Base-by-base conservation (phyloP, 2,797 vertebrate genomes). In the Dermochelys coriacea region DNA sequence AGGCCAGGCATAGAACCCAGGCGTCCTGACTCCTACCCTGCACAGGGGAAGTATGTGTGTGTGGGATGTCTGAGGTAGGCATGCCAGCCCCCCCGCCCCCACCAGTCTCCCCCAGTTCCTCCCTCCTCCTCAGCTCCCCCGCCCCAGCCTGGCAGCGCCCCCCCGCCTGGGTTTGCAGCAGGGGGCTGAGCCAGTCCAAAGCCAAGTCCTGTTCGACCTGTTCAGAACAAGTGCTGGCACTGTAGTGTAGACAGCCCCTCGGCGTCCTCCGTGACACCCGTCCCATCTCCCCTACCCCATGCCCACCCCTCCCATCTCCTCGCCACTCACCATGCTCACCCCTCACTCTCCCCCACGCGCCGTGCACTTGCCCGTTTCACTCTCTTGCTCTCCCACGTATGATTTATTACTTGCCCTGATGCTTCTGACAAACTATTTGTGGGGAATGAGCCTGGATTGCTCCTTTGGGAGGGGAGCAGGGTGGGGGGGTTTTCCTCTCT, bases 351-450 rank as follows among this genome's bases (percentile, higher is more conserved):
- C 68, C 25, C 78, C 64, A 79, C 49, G n/a, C 23, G 15, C 59
- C 15, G 11, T 50, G 31, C 41, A 49, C 27, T 82, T 52, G 47
- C 86, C 90, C 81, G 37, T 61, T 91, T 85, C 86, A 75, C 81
- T 51, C 95, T 88, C 87, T 87, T 96, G 82, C 91, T 16, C 93
- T 92, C 82, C 95, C 94, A 91, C 91, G 71, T 80, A 98, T 99
- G 99, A 99, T 99, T 99, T 99, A 99, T 99, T 98, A 98, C 99
- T 99, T 98, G 98, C 99, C 98, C 98, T 98, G 98, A 99, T 98
- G 98, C 98, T 98, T 98, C 98, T 99, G 99, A 99, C 99, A 99
- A 99, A 99, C 99, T 99, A 99, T 99, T 99, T 99, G 98, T 98
- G 99, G 99, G 99, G 99, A 99, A 99, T 99, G 98, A 99, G 99